Base-by-base conservation (phyloP, 2,113 vertebrate genomes). In the Ondatra zibethicus region DNA sequence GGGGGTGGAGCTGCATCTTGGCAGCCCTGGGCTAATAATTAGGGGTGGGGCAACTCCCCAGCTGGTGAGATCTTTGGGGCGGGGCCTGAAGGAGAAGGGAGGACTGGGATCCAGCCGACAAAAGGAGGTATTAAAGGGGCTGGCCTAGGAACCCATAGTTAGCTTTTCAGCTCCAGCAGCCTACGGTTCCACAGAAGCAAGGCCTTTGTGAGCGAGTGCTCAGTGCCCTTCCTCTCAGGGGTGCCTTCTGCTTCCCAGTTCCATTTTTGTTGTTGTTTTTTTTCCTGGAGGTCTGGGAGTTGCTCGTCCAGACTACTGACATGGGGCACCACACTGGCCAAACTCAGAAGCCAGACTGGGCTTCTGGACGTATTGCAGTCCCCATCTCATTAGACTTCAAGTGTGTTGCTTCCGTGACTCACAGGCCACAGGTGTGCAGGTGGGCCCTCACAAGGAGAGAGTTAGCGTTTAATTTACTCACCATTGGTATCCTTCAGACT, bases 41-140 rank as follows among this genome's bases (percentile, higher is more conserved):
- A 97, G 96, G 97, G 98, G 96, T 98, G 98, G 98, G 97, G 96
- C 89, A 93, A 93, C 92, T 88, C 96, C 84, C 97, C 98, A 98
- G 98, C 98, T 98, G 98, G 95, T 92, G 91, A 0, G 7, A 86
- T 80, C 66, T 90, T 39, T 47, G 88, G 66, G 80, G 94, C 91
- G 95, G 96, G 95, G 96, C 94, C 91, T 82, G 31, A 77, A 96
- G 68, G 94, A 96, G 96, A 88, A 92, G 68, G 93, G 91, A 97
- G 33, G 78, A 70, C 78, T 96, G 97, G 96, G 95, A 94, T 78
- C 92, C 63, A 86, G 96, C 97, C 77, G 96, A 39, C 52, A 4
- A 21, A 91, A 97, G 95, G 85, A 96, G 58, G 63, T 97, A 98
- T 94, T 21, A 97, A 97, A 97, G 91, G 97, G 95, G 98, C 97